Evolutionary conservation across 1,140 invertebrate species (phyloP).

Genomic region (Chironomus striatipennis): DNA sequence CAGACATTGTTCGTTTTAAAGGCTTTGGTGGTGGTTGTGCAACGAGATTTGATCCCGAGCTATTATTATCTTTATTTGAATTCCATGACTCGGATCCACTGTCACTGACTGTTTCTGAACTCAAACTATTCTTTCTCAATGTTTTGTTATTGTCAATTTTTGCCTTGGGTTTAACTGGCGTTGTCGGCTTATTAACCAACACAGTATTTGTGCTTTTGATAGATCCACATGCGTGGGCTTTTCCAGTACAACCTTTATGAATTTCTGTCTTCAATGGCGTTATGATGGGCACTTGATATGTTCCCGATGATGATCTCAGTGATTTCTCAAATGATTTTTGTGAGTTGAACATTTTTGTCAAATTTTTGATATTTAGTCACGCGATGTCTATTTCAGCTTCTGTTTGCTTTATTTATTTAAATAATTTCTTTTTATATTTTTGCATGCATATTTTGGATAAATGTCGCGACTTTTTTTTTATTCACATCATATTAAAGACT

Average conservation of each 20-base stretch:
- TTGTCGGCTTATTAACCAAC: not conserved
- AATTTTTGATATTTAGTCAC: not conserved
- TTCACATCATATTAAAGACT: not conserved
- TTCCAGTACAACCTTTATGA: constrained; percentile 60
- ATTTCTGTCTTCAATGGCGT: constrained; percentile 50
- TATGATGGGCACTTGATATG: constrained; percentile 34
- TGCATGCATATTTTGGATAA: not conserved
- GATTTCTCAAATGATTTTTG: constrained; percentile 57
- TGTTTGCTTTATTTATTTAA: constrained; percentile 3
- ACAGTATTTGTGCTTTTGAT: constrained; percentile 36
- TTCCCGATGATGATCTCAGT: constrained; percentile 41
- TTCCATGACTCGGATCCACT: constrained; percentile 43
- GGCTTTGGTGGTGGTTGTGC: constrained; percentile 26
- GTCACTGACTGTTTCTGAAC: constrained; percentile 47
- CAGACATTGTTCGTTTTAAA: constrained; percentile 22
- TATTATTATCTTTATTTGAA: constrained; percentile 24
- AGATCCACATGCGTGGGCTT: constrained; percentile 57
- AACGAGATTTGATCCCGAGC: not conserved
- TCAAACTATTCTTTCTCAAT: constrained; percentile 44
- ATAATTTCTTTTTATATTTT: not conserved
- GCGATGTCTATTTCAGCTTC: not conserved
- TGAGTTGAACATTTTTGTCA: constrained; percentile 47
- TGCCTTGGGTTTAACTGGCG: constrained; percentile 28
- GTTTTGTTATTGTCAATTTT: constrained; percentile 28
- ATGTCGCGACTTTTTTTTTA: no score